A percentile compares a stretch with the other conserved stretches of the same genome.
Conservation (phyloP, 2,797 vertebrate genomes). For the Poecilia gillii region DNA sequence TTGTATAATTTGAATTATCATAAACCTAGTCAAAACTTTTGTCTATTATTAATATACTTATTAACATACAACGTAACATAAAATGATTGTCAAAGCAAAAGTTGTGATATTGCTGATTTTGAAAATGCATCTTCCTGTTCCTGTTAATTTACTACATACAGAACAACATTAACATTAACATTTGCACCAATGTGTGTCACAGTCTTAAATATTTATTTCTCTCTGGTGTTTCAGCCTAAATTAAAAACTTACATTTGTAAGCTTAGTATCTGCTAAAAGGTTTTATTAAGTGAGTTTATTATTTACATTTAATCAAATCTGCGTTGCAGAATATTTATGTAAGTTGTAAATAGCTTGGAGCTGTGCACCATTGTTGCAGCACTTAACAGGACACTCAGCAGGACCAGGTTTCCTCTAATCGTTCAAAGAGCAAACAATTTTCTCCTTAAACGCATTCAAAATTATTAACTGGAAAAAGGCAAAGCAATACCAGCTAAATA, state of each 20-base stretch:
- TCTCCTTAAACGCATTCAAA: neutral
- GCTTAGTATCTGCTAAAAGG: neutral
- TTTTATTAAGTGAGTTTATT: neutral
- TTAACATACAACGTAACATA: neutral
- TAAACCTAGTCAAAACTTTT: neutral
- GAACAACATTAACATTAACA: neutral
- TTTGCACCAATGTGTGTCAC: neutral
- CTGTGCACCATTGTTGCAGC: neutral
- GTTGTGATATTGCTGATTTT: neutral
- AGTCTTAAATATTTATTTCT: neutral
- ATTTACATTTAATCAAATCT: neutral
- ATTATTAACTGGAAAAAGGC: neutral
- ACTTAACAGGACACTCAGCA: neutral
- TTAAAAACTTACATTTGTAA: neutral
- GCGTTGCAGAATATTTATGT: neutral
- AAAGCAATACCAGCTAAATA: neutral
- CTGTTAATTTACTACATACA: neutral
- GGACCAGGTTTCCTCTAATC: neutral
- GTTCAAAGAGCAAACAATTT: neutral
- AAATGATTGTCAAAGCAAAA: neutral
- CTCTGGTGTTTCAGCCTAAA: neutral
- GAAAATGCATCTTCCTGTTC: neutral
- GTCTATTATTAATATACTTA: neutral
- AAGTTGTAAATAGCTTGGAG: neutral
- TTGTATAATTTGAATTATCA: neutral